Evolutionary conservation across 2,797 vertebrate genomes (phyloP).

Genomic region (Phalloptychus januarius): DNA sequence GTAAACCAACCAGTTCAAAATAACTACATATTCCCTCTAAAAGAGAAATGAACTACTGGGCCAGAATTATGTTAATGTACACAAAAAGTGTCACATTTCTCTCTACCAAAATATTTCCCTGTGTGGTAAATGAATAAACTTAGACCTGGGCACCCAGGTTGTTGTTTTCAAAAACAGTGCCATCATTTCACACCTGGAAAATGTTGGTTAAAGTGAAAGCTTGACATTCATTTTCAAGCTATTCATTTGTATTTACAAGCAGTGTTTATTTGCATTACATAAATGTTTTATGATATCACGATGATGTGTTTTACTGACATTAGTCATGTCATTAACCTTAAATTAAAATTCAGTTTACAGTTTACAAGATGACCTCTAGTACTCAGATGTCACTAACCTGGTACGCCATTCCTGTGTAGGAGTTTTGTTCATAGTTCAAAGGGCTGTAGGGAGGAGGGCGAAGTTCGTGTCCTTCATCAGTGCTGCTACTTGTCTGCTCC

Average conservation of each 20-base stretch:
- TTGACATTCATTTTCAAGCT: not conserved
- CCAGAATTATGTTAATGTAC: too few species aligned
- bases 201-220: not conserved
- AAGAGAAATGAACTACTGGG: too few species aligned
- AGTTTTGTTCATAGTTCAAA: constrained; percentile 11
- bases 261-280: not conserved
- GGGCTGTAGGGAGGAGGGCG: constrained; percentile 63
- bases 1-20: too few species aligned
- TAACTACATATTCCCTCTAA: too few species aligned
- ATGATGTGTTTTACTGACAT: not conserved
- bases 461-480: constrained; percentile 6
- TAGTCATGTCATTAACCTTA: not conserved
- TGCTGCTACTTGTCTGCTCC: constrained; percentile 44
- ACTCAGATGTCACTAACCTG: constrained; percentile 45
- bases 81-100: too few species aligned
- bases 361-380: not conserved
- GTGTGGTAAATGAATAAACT: not conserved
- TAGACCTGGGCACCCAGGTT: not conserved
- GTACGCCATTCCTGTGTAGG: constrained; percentile 40
- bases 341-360: not conserved
- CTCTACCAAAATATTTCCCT: too few species aligned
- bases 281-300: not conserved
- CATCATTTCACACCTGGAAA: not conserved
- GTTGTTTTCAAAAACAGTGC: too few species aligned
- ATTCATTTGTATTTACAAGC: not conserved